Base-by-base conservation (phyloP, 2,797 vertebrate genomes). In the Chromobotia macracanthus region DNA sequence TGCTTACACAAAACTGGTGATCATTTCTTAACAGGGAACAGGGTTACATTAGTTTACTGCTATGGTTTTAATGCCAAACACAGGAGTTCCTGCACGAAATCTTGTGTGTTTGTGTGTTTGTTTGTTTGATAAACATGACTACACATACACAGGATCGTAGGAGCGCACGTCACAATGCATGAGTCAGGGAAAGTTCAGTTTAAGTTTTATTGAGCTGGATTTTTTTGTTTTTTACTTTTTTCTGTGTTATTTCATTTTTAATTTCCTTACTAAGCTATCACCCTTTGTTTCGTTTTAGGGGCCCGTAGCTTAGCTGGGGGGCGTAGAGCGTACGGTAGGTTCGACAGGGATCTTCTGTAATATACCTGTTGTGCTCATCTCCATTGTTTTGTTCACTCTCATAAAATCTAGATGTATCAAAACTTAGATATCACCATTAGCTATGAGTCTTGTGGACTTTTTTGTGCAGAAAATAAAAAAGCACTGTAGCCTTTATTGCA, bases 291-390 rank as follows among this genome's bases (percentile, higher is more conserved):
- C 81, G 87, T 91, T 94, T 89, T 88, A 93, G 93, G 93, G 91
- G 86, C 84, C 90, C 91, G 87, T 94, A 94, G 92, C 89, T 94
- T 93, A 94, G 92, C 92, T 90, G 90, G 90, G 91, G 92, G 92
- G 91, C 91, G 91, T 93, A 94, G 90, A 90, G 88, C 89, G 90
- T 93, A 94, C 93, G 93, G 93, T 93, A 94, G 93, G 93, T 94
- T 92, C 89, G 89, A 92, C 91, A 94, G 93, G 92, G 92, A 87
- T 87, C 90, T 75, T 82, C 69, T 88, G 78, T 79, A 80, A 90
- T 90, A 88, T 93, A 70, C 90, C 85, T 93, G 91, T 93, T 89
- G 86, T 89, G 86, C 83, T 80, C 77, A 83, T 87, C 82, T 85
- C 90, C 89, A 73, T 69, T 88, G 89, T 92, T 90, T 82, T 89